Evolutionary conservation across 2,888 invertebrate species (phyloP), one percentile per base, ranked within the genome.

Genomic region (Acleris sparsana): DNA sequence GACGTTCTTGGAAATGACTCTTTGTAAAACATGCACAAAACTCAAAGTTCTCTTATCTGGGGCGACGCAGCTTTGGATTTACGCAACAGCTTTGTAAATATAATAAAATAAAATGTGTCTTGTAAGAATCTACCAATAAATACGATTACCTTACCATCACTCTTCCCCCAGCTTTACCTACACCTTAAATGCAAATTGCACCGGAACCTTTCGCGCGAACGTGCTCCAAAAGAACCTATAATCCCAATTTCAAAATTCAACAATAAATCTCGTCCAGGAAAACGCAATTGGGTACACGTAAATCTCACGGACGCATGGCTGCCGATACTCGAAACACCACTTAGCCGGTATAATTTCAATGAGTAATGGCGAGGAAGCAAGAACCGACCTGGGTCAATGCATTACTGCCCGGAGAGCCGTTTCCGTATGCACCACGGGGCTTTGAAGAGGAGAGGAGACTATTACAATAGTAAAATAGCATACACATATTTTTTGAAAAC

Each of bases 321-420:
- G 87, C 79, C 71, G 75, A 73, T 83, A 89, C 87, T 84, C 85
- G 89, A 88, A 89, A 87, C 84, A 85, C 87, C 89, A 91, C 90
- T 91, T 89, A 91, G 86, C 79, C 79, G 79, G 89, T 87, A 91
- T 89, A 89, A 89, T 90, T 90, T 87, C 88, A 88, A 89, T 91
- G 90, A 92, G 85, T 87, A 87, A 88, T 88, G 84, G 82, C 78
- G 78, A 39, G 39, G 80, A 58, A 62, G 80, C 59, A 63, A 63
- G 68, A 68, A 66, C 71, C 80, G 85, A 87, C 88, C 89, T 88
- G 87, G 87, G 87, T 84, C 86, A 89, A 88, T 84, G 86, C 83
- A 85, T 86, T 87, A 85, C 82, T 79, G 78, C 75, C 77, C 80
- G 75, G 79, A 77, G 78, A 80, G 78, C 61, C 71, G 80, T 77